phyloP scores from a whole-genome alignment of 2,888 invertebrate species.

The Arrhopalites spinosus region DNA sequence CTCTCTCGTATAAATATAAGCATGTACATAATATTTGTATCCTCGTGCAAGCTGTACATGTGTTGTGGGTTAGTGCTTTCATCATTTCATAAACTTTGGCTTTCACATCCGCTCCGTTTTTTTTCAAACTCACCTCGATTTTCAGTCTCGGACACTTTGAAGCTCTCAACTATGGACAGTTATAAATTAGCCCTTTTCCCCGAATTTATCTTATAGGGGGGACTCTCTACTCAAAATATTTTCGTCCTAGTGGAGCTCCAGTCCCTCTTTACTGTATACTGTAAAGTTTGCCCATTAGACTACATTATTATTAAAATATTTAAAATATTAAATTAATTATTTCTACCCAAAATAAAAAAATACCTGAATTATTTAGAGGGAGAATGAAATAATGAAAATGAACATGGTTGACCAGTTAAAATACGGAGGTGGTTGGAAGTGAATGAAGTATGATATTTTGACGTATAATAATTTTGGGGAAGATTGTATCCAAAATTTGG shows the following conservation, averaged over 20 bases:
- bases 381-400: too few species aligned
- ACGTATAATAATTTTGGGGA: neutral
- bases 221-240: constrained; percentile 12
- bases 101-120: constrained; percentile 34
- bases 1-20: neutral
- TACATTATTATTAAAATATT: too few species aligned
- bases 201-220: constrained; percentile 38
- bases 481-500: neutral
- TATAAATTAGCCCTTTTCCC: constrained; percentile 46
- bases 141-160: constrained; percentile 33
- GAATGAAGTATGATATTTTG: too few species aligned
- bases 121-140: constrained; percentile 25
- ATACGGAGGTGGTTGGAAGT: too few species aligned
- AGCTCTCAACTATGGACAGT: constrained; percentile 41
- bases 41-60: too few species aligned
- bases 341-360: too few species aligned
- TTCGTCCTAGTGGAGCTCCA: constrained; percentile 14
- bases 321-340: neutral
- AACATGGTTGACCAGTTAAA: too few species aligned
- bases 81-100: constrained; percentile 34
- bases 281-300: too few species aligned
- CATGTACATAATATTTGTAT: neutral
- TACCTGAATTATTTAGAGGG: too few species aligned
- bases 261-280: neutral
- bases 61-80: too few species aligned